Conservation (phyloP, 2,888 invertebrate genomes). For the Cantharis rufa region DNA sequence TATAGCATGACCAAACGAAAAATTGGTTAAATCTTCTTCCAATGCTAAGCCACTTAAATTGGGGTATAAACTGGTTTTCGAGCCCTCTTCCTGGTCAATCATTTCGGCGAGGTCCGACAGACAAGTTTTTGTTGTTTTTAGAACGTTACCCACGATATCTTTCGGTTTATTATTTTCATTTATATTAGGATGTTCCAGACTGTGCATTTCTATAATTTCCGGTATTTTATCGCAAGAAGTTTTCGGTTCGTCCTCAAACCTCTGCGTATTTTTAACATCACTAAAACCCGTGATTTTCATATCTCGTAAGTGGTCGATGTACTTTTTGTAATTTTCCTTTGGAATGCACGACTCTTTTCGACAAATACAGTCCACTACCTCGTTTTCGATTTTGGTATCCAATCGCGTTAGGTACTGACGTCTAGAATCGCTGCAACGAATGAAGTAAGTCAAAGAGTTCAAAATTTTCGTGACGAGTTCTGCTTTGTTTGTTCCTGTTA, state of each 20-base stretch:
- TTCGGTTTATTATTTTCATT: not conserved
- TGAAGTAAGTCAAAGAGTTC: constrained; percentile 82
- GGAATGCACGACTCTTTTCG: constrained; percentile 45
- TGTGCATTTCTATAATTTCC: constrained; percentile 20
- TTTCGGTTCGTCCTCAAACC: not conserved
- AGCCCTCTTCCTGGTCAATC: not conserved
- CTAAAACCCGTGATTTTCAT: constrained; percentile 13
- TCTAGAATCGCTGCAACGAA: constrained; percentile 75
- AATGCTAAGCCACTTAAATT: constrained; percentile 6
- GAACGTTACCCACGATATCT: not conserved
- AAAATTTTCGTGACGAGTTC: constrained; percentile 74
- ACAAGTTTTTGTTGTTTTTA: not conserved
- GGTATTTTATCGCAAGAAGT: not conserved
- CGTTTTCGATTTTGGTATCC: constrained; percentile 46
- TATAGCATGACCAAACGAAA: not conserved
- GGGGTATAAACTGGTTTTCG: constrained; percentile 9
- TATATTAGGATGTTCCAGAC: not conserved
- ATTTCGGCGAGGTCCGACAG: not conserved
- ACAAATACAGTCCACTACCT: constrained; percentile 47
- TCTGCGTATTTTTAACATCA: not conserved
- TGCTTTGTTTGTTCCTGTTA: constrained; percentile 70
- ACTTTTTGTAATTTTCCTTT: constrained; percentile 48
- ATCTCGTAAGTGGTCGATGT: constrained; percentile 46
- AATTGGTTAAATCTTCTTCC: constrained; percentile 2
- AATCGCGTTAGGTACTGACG: constrained; percentile 43